Percentiles rank a stretch among this genome's conserved stretches.
Evolutionary conservation across 2,797 vertebrate genomes (phyloP).

Genomic region (Galago senegalensis): DNA sequence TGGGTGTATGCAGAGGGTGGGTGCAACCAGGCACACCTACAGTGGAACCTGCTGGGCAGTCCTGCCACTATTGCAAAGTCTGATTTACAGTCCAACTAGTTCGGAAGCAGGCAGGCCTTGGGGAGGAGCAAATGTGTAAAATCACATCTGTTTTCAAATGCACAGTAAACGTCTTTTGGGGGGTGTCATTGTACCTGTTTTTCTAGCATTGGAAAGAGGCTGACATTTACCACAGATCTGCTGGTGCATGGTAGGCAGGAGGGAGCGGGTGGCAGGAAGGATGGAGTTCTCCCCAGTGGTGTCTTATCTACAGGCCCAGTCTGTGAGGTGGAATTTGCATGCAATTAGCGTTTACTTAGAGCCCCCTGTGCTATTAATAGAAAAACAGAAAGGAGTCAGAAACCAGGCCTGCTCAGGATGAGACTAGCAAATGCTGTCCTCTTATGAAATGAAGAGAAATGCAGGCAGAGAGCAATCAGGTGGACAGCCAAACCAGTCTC

Average conservation of each 20-base stretch:
- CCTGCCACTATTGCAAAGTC: not conserved
- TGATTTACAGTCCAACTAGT: not conserved
- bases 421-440: conserved; percentile 13
- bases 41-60: not conserved
- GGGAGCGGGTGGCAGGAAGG: no score
- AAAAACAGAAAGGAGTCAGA: not conserved
- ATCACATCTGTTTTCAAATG: not conserved
- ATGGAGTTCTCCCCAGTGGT: rapidly evolving
- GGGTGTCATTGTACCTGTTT: not conserved
- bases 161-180: rapidly evolving
- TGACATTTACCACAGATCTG: not conserved
- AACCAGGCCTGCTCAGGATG: not conserved
- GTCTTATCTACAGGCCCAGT: not conserved
- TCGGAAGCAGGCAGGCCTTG: not conserved
- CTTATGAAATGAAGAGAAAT: not conserved
- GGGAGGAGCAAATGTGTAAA: not conserved
- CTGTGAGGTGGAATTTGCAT: not conserved
- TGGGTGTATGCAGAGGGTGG: rapidly evolving
- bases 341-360: not conserved
- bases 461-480: not conserved
- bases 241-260: rapidly evolving
- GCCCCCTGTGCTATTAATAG: not conserved
- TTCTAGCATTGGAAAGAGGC: not conserved
- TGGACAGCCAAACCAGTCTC: not conserved
- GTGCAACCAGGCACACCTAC: not conserved